Conservation (phyloP, 2,888 invertebrate genomes). For the Neoitamus cyanurus region DNA sequence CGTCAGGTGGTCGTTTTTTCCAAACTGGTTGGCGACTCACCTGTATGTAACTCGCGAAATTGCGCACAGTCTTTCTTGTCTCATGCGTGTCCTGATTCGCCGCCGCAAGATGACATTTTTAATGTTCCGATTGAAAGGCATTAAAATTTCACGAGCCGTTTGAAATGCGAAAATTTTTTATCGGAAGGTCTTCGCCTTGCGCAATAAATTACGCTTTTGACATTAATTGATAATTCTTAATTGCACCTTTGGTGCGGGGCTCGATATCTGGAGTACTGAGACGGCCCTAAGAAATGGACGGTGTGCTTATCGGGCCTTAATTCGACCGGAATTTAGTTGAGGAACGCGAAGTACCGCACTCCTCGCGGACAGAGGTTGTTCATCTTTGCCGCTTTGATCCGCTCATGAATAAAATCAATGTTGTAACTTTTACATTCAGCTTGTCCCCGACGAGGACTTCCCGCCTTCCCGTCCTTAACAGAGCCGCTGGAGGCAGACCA, state of each 20-base stretch:
- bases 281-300: not conserved
- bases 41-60: slow-evolving; percentile 34
- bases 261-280: not conserved
- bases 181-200: slow-evolving; percentile 23
- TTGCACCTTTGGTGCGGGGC: slow-evolving; percentile 43
- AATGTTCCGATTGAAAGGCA: slow-evolving; percentile 33
- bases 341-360: not conserved
- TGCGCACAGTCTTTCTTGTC: slow-evolving; percentile 36
- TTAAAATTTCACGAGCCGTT: slow-evolving; percentile 48
- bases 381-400: not conserved
- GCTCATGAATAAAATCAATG: not conserved
- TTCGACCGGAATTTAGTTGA: not conserved
- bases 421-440: not conserved
- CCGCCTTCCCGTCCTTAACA: too few species aligned
- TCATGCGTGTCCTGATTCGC: slow-evolving; percentile 35
- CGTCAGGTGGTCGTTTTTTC: slow-evolving; percentile 48
- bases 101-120: slow-evolving; percentile 31
- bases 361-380: not conserved
- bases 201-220: slow-evolving; percentile 48
- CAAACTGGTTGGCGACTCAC: slow-evolving; percentile 45
- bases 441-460: too few species aligned
- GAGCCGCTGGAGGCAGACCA: too few species aligned
- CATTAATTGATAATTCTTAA: slow-evolving; percentile 50
- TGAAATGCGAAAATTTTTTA: slow-evolving; percentile 44
- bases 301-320: not conserved